A percentile compares a stretch with the other conserved stretches of the same genome.
These are phyloP conservation scores for Tapirus indicus DNA, from an alignment of 2,797 vertebrate genomes.

Conservation along the genomic window DNA sequence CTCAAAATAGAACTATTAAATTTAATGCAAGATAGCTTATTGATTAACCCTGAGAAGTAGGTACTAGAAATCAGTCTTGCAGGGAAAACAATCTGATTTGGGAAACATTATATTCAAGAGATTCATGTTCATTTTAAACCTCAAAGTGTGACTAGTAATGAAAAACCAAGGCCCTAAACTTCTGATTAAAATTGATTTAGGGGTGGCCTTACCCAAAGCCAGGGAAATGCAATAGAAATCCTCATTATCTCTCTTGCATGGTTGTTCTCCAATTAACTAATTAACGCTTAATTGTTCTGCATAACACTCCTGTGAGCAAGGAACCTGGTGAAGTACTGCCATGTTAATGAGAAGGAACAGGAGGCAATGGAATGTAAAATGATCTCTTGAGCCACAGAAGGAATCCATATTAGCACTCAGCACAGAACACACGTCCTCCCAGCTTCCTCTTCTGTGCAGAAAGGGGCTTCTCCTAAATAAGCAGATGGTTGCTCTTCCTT, in stretches of 20 bases:
- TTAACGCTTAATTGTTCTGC: constrained; percentile 65
- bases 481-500: background rate
- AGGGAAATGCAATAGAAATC: constrained; percentile 49
- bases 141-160: constrained; percentile 44
- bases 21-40: constrained; percentile 52
- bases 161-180: constrained; percentile 56
- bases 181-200: constrained; percentile 73
- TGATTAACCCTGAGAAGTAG: constrained; percentile 57
- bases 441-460: background rate
- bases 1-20: constrained; percentile 55
- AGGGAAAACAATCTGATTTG: background rate
- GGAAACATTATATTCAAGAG: constrained; percentile 52
- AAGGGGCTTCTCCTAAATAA: background rate
- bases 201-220: background rate
- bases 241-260: constrained; percentile 27
- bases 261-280: constrained; percentile 67
- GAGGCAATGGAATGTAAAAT: constrained; percentile 54
- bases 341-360: background rate
- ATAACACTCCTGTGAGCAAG: background rate
- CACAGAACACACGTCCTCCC: background rate
- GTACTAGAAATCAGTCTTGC: constrained; percentile 40
- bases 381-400: constrained; percentile 1
- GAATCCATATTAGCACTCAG: background rate
- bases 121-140: constrained; percentile 70
- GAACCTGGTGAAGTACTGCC: background rate